A percentile compares a stretch with the other conserved stretches of the same genome.
Evolutionary conservation across 92 coral and sea anemone species (phyloP).

Genomic region (Parazoanthus atlanticus): DNA sequence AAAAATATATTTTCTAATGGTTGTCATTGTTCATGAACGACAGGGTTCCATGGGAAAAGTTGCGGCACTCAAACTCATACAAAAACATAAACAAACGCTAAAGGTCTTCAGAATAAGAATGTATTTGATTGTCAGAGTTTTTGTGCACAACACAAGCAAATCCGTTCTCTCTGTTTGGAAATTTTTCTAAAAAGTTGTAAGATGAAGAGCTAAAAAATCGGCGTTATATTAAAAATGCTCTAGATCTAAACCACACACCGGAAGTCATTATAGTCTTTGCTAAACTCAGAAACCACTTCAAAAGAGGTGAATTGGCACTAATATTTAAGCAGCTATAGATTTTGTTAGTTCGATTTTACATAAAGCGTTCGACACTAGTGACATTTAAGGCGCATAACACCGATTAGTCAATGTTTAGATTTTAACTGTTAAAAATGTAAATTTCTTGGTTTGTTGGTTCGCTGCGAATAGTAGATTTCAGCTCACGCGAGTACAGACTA

Average conservation of each 20-base stretch:
- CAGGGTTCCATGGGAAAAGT: constrained; percentile 3
- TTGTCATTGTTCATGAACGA: not conserved
- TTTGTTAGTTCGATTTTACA: not conserved
- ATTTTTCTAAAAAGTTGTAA: too few species aligned
- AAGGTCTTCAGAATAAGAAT: too few species aligned
- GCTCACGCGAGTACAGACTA: too few species aligned
- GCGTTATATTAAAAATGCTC: not conserved
- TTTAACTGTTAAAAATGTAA: too few species aligned
- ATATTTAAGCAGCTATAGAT: too few species aligned
- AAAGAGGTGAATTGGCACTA: not conserved
- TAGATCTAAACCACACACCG: not conserved
- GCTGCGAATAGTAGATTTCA: too few species aligned
- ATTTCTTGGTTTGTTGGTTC: too few species aligned
- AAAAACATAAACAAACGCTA: not conserved
- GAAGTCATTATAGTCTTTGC: not conserved
- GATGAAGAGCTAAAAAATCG: not conserved
- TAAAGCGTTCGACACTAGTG: not conserved
- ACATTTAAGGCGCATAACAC: not conserved
- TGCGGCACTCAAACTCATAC: not conserved
- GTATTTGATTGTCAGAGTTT: not conserved
- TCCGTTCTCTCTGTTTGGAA: too few species aligned
- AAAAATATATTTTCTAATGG: not conserved
- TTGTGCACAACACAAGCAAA: too few species aligned
- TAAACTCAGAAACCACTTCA: not conserved
- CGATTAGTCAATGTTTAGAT: not conserved